These are phyloP conservation scores for Brachionus koreanus DNA, from an alignment of 1,140 invertebrate species.

Conservation along the genomic window DNA sequence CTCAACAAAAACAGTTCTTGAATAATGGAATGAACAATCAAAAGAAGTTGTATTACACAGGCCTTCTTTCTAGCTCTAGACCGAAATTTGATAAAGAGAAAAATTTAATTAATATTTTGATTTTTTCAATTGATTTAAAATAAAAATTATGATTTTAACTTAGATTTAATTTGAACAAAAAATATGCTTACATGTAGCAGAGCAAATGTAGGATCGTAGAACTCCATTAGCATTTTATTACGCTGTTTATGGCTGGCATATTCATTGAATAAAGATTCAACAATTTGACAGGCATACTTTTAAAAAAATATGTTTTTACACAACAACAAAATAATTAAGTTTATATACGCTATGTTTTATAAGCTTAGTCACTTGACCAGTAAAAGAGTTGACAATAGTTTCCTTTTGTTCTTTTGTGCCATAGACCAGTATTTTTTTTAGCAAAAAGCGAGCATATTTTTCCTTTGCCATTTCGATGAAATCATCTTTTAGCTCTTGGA, in stretches of 20 bases:
- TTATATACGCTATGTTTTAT: slow-evolving; percentile 64
- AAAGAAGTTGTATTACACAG: too few species aligned
- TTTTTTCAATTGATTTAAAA: too few species aligned
- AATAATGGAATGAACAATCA: too few species aligned
- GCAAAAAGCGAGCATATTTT: slow-evolving; percentile 80
- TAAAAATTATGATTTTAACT: too few species aligned
- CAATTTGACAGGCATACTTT: slow-evolving; percentile 58
- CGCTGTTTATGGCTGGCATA: slow-evolving; percentile 62
- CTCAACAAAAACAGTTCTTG: too few species aligned
- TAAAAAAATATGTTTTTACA: not conserved
- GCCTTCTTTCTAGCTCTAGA: too few species aligned
- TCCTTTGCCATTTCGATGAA: slow-evolving; percentile 71
- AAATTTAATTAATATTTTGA: too few species aligned
- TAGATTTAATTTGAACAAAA: too few species aligned
- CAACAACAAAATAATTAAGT: not conserved
- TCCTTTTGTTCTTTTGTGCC: slow-evolving; percentile 67
- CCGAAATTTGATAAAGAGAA: too few species aligned
- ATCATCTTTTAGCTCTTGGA: slow-evolving; percentile 63
- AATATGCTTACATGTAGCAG: slow-evolving; percentile 54
- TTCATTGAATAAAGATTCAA: slow-evolving; percentile 64
- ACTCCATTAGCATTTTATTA: slow-evolving; percentile 61
- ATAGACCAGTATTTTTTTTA: slow-evolving; percentile 75
- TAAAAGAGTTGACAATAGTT: slow-evolving; percentile 68
- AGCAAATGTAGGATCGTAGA: slow-evolving; percentile 62
- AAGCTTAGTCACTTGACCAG: slow-evolving; percentile 72